These are phyloP conservation scores for Lagopus muta DNA, from an alignment of 2,113 vertebrate species.

Conservation along the genomic window DNA sequence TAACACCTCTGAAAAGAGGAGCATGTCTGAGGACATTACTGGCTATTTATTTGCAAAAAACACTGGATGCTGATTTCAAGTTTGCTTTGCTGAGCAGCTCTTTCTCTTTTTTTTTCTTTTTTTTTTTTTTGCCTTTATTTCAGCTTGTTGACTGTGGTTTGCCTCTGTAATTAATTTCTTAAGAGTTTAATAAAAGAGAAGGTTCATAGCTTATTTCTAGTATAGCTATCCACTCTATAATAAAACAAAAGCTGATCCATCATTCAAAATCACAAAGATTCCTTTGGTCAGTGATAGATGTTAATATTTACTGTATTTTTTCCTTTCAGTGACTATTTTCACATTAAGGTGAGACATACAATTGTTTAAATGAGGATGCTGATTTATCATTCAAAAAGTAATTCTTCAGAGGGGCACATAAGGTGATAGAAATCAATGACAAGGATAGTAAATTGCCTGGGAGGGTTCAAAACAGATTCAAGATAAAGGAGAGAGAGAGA, in stretches of 20 bases:
- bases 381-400: slow-evolving; percentile 80
- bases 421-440: slow-evolving; percentile 85
- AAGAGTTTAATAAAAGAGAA: neutral
- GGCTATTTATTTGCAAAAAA: neutral
- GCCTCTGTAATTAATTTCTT: neutral
- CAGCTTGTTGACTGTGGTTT: neutral
- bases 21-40: neutral
- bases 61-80: fast-evolving
- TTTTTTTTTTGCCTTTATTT: neutral
- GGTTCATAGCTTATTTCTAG: neutral
- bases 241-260: neutral
- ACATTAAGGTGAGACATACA: slow-evolving; percentile 49
- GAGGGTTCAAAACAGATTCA: slow-evolving; percentile 81
- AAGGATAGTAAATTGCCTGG: slow-evolving; percentile 84
- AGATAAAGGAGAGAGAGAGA: slow-evolving; percentile 78
- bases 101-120: neutral
- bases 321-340: slow-evolving; percentile 19
- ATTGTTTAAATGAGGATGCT: slow-evolving; percentile 60
- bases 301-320: neutral
- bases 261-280: neutral
- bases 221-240: neutral
- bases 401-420: slow-evolving; percentile 78
- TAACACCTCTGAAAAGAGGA: neutral
- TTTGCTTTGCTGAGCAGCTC: neutral
- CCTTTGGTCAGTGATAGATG: neutral